Base-by-base conservation (phyloP, 1,140 invertebrate genomes). In the Procambarus virginalis region DNA sequence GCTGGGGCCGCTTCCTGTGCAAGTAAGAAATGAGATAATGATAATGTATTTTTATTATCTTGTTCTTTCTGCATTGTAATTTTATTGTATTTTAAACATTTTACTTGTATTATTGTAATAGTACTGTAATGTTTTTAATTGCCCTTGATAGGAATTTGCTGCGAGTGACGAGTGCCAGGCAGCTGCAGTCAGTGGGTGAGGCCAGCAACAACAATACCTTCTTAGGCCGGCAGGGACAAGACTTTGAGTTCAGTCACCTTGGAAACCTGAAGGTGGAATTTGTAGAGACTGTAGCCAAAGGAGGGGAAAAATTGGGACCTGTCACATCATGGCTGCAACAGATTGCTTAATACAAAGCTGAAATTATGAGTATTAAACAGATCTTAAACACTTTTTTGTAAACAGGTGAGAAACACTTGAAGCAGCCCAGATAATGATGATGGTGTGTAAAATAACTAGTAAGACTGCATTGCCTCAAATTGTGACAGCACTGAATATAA, bases 181-280 rank as follows among this genome's bases (percentile, higher is more conserved):
- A 89, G 88, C 82, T 89, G 73, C 88, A 89, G 81, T 84, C 88
- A 3, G 73, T 84, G 51, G 82, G 88, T 45, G 88, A 84, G 49
- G 82, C 73, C 20, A 76, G 88, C 48, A 89, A 89, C 76, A 89
- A 89, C 68, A 89, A 89, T 76, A 89, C 58, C 81, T 89, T 84
- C 82, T 46, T 89, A 5, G 88, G 88, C 17, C 81, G 76, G 6
- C 81, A 78, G 22, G 88, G 88, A 17, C 81, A 89, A 20, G 88
- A 89, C 82, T 89, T 89, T 84, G 88, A 89, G 75, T 89, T 89
- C 48, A 84, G 81, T 45, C 88, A 89, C 81, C 75, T 89, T 8
- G 55, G 49, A 49, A 55, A 73, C 0, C 58, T 89, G 2, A 89
- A 89, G 58, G 88, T 89, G 46, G 88, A 89, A 45, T 84, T 89